Evolutionary conservation across 92 coral and sea anemone species (phyloP), one percentile per base, ranked within the genome.

Genomic region (Metridium senile): DNA sequence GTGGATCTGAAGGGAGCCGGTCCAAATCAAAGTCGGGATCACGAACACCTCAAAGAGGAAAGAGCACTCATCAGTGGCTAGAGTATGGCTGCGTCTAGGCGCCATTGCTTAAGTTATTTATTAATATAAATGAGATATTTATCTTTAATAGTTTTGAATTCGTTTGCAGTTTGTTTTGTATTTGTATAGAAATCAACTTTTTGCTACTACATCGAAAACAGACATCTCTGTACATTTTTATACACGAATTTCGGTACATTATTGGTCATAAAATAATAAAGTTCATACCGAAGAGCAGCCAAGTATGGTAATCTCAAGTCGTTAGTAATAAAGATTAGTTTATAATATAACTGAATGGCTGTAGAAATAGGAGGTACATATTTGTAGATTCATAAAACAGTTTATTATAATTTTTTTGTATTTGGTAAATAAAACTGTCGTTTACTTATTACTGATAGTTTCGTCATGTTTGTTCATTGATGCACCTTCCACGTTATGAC

Each of bases 21-120:
- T 47, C 82, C 22, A 77, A 74, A 62, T 8, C 92, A n/a, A 74
- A 78, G 71, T 57, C 81, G 22, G 70, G 68, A 7, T 25, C 76
- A 20, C 84, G 76, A 26, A 62, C 86, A 17, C 53, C 88, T 0
- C 61, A 74, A 31, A 68, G 66, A 58, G 82, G 75, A 4, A 87
- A 80, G 34, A 62, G 88, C 20, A 80, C 97, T 0, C 79, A 73
- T 29, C 78, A 89, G 45, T 91, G 97, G 97, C 85, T 85, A 68
- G 97, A 91, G 62, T 91, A 91, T 26, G 97, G 97, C 26, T 91
- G 97, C 65, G 97, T 91, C 23, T 91, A 70, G 72, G 11, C 17
- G 29, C 27, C 0, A 17, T n/a, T 46, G 17, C 16, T 49, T 2
- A 26, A 39, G 49, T 54, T 71, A 71, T 71, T 71, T 71, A 71